Conservation (phyloP, 2,888 invertebrate species). For the Ophion costatus region DNA sequence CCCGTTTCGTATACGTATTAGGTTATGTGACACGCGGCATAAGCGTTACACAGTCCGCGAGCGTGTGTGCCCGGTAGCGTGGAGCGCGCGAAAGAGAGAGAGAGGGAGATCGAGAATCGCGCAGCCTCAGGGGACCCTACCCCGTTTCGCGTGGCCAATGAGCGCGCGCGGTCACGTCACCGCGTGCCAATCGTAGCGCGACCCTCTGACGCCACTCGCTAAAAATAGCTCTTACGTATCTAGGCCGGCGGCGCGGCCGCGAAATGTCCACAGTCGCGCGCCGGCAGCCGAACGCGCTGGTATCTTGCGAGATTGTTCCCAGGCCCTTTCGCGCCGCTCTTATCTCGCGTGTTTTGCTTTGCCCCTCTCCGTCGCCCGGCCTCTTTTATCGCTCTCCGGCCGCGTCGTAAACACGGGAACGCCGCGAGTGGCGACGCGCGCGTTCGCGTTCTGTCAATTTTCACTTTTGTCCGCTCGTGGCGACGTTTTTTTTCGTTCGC, state of each 20-base stretch:
- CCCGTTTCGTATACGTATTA: conserved; percentile 44
- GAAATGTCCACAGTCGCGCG: conserved; percentile 82
- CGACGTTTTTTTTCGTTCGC: too few relatives aligned
- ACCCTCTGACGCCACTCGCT: conserved; percentile 78
- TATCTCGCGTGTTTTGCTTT: conserved; percentile 35
- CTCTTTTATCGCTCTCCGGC: too few relatives aligned
- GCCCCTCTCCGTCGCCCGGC: not conserved
- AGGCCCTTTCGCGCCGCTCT: conserved; percentile 44
- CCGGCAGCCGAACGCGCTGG: conserved; percentile 80
- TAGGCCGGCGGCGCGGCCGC: conserved; percentile 81
- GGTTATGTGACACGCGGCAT: conserved; percentile 44
- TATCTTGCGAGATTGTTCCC: conserved; percentile 40
- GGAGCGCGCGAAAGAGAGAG: conserved; percentile 35
- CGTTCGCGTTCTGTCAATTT: conserved; percentile 9
- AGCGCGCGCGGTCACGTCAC: conserved; percentile 73
- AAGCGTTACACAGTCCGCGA: not conserved
- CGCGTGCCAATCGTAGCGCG: conserved; percentile 73
- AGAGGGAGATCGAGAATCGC: conserved; percentile 50
- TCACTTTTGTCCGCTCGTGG: not conserved
- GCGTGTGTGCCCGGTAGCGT: not conserved
- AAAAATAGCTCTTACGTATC: conserved; percentile 82
- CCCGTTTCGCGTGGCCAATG: conserved; percentile 72
- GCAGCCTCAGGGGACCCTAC: conserved; percentile 69
- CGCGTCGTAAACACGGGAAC: too few relatives aligned
- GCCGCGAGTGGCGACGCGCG: too few relatives aligned